phyloP scores from a whole-genome alignment of 2,888 invertebrate species.

The Sialis lutaria region DNA sequence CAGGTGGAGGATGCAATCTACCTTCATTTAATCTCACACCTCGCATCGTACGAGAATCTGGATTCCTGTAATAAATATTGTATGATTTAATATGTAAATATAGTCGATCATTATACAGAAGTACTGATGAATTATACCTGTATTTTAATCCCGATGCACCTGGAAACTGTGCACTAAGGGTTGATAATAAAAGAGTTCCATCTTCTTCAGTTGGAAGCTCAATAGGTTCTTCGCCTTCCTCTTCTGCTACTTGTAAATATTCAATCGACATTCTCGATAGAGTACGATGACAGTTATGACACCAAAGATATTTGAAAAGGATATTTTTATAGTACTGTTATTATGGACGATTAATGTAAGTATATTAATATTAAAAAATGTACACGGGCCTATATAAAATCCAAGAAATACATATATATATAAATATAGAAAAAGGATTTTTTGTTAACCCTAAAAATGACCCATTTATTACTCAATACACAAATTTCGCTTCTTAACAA shows the following conservation, averaged over 20 bases:
- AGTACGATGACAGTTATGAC: constrained; percentile 12
- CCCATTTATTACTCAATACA: no score
- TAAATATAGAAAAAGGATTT: no score
- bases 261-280: constrained; percentile 25
- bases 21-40: constrained; percentile 86
- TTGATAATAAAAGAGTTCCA: constrained; percentile 78
- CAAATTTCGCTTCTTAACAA: no score
- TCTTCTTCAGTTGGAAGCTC: constrained; percentile 95
- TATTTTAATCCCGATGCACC: constrained; percentile 96
- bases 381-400: no score
- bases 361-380: no score
- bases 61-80: constrained; percentile 39
- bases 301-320: no score
- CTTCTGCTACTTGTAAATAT: constrained; percentile 87
- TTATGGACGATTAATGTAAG: no score
- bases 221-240: constrained; percentile 89
- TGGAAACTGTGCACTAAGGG: constrained; percentile 91
- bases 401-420: no score
- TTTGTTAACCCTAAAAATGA: no score
- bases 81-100: background rate
- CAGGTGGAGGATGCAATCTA: constrained; percentile 75
- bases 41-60: constrained; percentile 72
- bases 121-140: constrained; percentile 9
- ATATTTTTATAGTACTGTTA: no score
- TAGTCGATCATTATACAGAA: background rate